Evolutionary conservation across 1,140 invertebrate genomes (phyloP).

Genomic region (Bicyclus anynana): DNA sequence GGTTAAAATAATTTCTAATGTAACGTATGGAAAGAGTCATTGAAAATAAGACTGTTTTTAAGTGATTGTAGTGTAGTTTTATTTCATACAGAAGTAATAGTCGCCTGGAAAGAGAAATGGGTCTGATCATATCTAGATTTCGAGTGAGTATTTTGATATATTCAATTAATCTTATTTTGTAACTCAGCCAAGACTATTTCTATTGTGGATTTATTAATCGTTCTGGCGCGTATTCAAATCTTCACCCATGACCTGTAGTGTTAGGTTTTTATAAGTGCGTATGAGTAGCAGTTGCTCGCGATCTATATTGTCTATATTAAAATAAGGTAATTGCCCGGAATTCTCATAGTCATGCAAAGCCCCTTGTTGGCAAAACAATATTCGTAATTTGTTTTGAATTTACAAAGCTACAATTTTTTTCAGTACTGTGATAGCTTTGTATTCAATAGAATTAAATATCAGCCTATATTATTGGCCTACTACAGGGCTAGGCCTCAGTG

Average conservation of each 20-base stretch:
- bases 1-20: slow-evolving; percentile 57
- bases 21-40: slow-evolving; percentile 39
- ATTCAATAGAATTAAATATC: too few relatives aligned
- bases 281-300: too few relatives aligned
- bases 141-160: slow-evolving; percentile 44
- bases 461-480: too few relatives aligned
- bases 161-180: slow-evolving; percentile 44
- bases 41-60: slow-evolving; percentile 28
- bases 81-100: slow-evolving; percentile 13
- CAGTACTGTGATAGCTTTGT: too few relatives aligned
- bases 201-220: slow-evolving; percentile 35
- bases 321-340: too few relatives aligned
- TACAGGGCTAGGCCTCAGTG: too few relatives aligned
- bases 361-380: too few relatives aligned
- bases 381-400: too few relatives aligned
- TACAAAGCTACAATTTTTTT: too few relatives aligned
- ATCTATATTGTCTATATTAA: too few relatives aligned
- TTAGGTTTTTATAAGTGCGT: too few relatives aligned
- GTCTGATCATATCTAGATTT: slow-evolving; percentile 58
- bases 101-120: slow-evolving; percentile 46
- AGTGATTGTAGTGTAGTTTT: slow-evolving; percentile 33
- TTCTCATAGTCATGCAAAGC: too few relatives aligned
- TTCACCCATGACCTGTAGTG: slow-evolving; percentile 32
- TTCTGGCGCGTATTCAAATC: slow-evolving; percentile 52
- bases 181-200: slow-evolving; percentile 59